phyloP scores from a whole-genome alignment of 2,888 invertebrate genomes.

The Leuctra nigra region DNA sequence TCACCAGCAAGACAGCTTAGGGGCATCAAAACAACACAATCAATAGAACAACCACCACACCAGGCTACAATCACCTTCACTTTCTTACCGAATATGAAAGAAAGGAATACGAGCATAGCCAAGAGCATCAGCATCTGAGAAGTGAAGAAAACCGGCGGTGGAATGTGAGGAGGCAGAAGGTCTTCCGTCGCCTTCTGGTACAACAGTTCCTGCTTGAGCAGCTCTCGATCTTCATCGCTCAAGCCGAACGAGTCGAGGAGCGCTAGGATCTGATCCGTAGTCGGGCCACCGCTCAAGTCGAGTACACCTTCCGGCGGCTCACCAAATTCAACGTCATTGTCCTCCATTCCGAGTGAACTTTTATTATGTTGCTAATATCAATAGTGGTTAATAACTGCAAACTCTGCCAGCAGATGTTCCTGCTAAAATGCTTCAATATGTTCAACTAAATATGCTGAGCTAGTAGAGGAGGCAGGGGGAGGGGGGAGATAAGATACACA shows the following conservation, averaged over 20 bases:
- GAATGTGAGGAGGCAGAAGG: constrained; percentile 1
- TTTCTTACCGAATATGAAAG: constrained; percentile 24
- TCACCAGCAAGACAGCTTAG: no score
- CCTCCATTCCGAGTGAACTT: no score
- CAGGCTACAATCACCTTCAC: no score
- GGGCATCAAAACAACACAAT: no score
- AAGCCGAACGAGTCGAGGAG: constrained; percentile 53
- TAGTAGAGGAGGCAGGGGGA: no score
- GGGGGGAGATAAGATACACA: no score
- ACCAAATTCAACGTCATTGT: constrained; percentile 24
- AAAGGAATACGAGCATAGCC: constrained; percentile 20
- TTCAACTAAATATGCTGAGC: no score
- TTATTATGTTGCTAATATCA: no score
- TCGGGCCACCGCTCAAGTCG: constrained; percentile 41
- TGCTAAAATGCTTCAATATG: no score
- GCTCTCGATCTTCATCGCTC: constrained; percentile 55
- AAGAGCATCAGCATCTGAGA: constrained; percentile 23
- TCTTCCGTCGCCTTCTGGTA: background rate
- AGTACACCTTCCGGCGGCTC: constrained; percentile 18
- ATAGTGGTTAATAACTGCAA: no score
- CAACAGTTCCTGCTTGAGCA: constrained; percentile 39
- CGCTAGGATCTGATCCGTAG: constrained; percentile 49
- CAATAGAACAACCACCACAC: no score
- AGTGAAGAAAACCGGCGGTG: constrained; percentile 7
- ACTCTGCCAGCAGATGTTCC: no score